phyloP scores from a whole-genome alignment of 2,113 vertebrate species.

The Campylomormyrus numenius region DNA sequence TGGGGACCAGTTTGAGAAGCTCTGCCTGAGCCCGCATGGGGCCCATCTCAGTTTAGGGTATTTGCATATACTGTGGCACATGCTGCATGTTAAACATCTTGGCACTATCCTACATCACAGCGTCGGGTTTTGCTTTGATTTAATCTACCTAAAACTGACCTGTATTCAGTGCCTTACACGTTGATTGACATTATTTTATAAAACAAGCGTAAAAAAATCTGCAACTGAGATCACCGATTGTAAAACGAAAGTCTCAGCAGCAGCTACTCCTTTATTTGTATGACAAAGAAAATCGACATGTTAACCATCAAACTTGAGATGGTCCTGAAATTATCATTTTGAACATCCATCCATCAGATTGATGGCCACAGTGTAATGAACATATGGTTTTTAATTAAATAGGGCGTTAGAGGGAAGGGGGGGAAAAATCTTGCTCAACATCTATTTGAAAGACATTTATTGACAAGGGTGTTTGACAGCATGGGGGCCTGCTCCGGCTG shows the following conservation, averaged over 20 bases:
- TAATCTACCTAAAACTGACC: background rate
- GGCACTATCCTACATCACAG: background rate
- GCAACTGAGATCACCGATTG: background rate
- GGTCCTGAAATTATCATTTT: background rate
- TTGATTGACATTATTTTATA: background rate
- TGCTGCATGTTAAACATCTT: background rate
- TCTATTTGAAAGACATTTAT: conserved; percentile 5
- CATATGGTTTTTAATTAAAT: background rate
- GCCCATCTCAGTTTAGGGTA: background rate
- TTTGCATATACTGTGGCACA: background rate
- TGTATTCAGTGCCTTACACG: background rate
- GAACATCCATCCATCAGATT: background rate
- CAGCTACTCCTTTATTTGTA: background rate
- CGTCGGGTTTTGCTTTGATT: background rate
- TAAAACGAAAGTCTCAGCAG: background rate
- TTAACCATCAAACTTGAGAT: background rate
- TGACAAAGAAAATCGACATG: background rate
- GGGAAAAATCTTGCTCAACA: background rate
- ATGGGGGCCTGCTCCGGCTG: background rate
- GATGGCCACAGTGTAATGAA: background rate
- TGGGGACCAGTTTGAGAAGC: background rate
- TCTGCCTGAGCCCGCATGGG: background rate
- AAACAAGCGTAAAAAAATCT: background rate
- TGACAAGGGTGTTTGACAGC: background rate
- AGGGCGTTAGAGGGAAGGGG: background rate